A percentile compares a stretch with the other conserved stretches of the same genome.
Evolutionary conservation across 2,113 vertebrate species (phyloP).

Genomic region (Tychaedon coryphoeus): DNA sequence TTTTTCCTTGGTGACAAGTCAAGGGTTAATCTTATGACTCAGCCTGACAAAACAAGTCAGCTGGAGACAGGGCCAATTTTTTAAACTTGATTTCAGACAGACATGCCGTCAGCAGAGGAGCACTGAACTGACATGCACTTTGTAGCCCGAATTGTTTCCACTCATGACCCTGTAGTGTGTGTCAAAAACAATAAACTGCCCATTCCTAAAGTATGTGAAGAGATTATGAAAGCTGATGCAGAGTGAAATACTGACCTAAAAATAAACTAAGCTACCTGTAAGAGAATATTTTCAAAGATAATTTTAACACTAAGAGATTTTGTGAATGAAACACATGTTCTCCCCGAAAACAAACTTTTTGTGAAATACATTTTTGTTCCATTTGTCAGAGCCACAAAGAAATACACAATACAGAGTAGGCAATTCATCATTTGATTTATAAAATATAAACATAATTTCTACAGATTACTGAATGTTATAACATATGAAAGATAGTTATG

Average conservation of each 20-base stretch:
- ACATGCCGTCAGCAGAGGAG: slow-evolving; percentile 67
- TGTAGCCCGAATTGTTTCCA: slow-evolving; percentile 71
- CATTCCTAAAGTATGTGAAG: slow-evolving; percentile 58
- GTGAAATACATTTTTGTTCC: neutral
- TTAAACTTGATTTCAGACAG: slow-evolving; percentile 77
- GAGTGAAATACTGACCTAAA: slow-evolving; percentile 46
- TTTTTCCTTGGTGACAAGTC: slow-evolving; percentile 67
- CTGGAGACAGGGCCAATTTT: slow-evolving; percentile 75
- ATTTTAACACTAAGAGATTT: neutral
- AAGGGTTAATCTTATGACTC: slow-evolving; percentile 80
- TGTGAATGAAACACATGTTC: neutral
- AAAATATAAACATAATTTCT: neutral
- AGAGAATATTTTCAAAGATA: neutral
- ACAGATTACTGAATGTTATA: neutral
- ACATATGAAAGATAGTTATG: neutral
- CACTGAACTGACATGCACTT: slow-evolving; percentile 67
- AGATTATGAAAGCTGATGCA: slow-evolving; percentile 62
- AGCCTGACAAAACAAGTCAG: slow-evolving; percentile 77
- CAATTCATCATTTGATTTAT: neutral
- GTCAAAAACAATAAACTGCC: slow-evolving; percentile 65
- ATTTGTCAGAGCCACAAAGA: neutral
- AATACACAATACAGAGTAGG: neutral
- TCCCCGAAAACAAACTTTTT: neutral
- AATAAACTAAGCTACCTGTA: slow-evolving; percentile 42
- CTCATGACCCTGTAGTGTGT: slow-evolving; percentile 50